Conservation (phyloP, 2,888 invertebrate genomes). For the Standfussiana lucernea region DNA sequence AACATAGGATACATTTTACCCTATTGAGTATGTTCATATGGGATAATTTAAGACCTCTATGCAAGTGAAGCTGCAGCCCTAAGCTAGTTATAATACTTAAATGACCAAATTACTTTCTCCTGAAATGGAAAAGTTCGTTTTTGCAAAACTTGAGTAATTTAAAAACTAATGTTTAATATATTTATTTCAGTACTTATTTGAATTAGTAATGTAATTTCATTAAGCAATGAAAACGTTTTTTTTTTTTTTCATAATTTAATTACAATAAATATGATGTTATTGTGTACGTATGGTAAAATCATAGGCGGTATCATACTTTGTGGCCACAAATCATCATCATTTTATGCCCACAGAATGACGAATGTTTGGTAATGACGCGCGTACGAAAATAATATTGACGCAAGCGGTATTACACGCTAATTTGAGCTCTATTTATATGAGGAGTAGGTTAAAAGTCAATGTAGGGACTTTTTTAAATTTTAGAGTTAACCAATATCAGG, state of each 20-base stretch:
- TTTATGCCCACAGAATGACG: conserved; percentile 19
- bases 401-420: background rate
- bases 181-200: background rate
- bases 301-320: background rate
- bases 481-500: background rate
- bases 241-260: background rate
- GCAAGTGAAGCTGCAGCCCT: background rate
- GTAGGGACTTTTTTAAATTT: background rate
- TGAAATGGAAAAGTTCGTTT: background rate
- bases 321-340: background rate
- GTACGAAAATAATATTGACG: conserved; percentile 17
- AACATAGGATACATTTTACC: background rate
- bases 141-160: background rate
- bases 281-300: conserved; percentile 13
- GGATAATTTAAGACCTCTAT: background rate
- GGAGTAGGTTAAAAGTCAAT: background rate
- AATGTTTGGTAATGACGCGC: conserved; percentile 24
- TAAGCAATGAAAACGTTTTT: background rate
- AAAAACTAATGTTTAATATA: background rate
- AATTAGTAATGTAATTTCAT: background rate
- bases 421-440: background rate
- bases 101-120: background rate
- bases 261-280: background rate
- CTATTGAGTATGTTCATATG: background rate
- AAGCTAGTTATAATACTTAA: background rate